Percentiles rank a stretch among this genome's conserved stretches.
phyloP scores from a whole-genome alignment of 2,797 vertebrate species.

The Chromis chromis region DNA sequence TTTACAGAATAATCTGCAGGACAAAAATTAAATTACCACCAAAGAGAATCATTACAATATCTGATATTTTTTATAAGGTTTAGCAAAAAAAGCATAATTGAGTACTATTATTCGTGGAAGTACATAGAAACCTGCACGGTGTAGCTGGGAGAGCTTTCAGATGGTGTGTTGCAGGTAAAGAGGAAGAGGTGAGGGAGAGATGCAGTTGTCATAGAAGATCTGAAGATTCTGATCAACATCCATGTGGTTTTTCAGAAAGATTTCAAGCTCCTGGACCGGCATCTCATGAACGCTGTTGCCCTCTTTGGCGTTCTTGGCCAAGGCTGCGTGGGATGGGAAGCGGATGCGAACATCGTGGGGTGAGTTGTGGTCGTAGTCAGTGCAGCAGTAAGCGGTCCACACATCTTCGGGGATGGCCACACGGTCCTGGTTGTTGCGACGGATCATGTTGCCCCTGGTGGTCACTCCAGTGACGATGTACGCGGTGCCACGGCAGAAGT shows the following conservation, averaged over 20 bases:
- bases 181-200: constrained; percentile 81
- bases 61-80: neutral
- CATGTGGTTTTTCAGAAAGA: constrained; percentile 69
- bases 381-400: constrained; percentile 84
- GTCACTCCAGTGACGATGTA: constrained; percentile 80
- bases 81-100: neutral
- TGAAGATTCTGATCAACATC: constrained; percentile 79
- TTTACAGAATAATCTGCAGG: neutral
- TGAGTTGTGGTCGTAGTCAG: constrained; percentile 79
- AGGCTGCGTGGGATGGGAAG: constrained; percentile 72
- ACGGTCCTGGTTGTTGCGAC: constrained; percentile 81
- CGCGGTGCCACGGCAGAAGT: constrained; percentile 78
- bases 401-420: constrained; percentile 80
- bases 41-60: neutral
- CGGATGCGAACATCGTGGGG: constrained; percentile 70
- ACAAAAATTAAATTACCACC: neutral
- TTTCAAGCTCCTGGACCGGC: constrained; percentile 76
- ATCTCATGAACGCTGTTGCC: constrained; percentile 75
- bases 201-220: constrained; percentile 83
- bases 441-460: constrained; percentile 77
- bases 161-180: constrained; percentile 78
- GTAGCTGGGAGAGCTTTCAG: constrained; percentile 35
- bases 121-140: neutral
- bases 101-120: neutral
- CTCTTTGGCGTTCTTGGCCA: constrained; percentile 80